Conservation (phyloP, 2,113 vertebrate species). For the Zeus faber region DNA sequence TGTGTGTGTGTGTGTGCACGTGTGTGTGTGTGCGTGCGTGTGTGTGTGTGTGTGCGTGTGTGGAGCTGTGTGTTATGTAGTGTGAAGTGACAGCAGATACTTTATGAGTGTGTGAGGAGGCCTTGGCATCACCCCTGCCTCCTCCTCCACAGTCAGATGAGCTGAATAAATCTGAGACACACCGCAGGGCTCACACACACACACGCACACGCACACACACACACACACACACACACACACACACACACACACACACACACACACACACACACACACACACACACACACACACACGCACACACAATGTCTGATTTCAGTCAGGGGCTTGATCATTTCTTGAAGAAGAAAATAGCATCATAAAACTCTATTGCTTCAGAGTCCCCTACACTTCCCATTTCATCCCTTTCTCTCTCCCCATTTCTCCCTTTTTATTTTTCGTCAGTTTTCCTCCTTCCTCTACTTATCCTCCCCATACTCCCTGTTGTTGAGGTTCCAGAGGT, state of each 20-base stretch:
- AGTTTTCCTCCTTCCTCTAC: constrained; percentile 2
- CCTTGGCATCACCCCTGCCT: constrained; percentile 47
- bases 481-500: constrained; percentile 68
- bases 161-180: constrained; percentile 61
- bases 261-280: constrained; percentile 8
- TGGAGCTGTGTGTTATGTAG: constrained; percentile 29
- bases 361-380: constrained; percentile 64
- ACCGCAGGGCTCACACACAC: constrained; percentile 20
- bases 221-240: constrained; percentile 24
- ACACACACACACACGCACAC: background rate
- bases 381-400: constrained; percentile 23
- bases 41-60: constrained; percentile 10
- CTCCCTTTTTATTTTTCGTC: constrained; percentile 15
- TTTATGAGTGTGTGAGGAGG: constrained; percentile 60
- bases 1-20: background rate
- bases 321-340: constrained; percentile 49
- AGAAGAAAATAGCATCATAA: constrained; percentile 63
- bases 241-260: constrained; percentile 17
- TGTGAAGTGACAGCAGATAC: constrained; percentile 43
- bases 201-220: constrained; percentile 10
- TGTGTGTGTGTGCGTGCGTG: constrained; percentile 9
- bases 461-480: constrained; percentile 25
- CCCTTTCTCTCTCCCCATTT: constrained; percentile 13
- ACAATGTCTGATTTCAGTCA: no score
- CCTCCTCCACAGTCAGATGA: constrained; percentile 47